phyloP scores from a whole-genome alignment of 1,140 invertebrate genomes.

The Polypedilum vanderplanki region DNA sequence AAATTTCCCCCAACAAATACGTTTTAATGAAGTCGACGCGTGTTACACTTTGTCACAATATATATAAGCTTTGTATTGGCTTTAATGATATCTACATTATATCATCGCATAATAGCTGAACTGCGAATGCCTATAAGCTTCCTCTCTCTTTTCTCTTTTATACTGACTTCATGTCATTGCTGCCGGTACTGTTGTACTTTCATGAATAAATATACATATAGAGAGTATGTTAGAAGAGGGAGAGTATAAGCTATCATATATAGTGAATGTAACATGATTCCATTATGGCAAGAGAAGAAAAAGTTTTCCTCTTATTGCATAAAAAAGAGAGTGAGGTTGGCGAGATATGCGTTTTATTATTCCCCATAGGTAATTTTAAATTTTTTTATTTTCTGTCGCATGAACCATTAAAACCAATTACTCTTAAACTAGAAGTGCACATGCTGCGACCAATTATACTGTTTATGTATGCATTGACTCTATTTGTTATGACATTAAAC shows the following conservation, averaged over 20 bases:
- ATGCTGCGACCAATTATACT: not conserved
- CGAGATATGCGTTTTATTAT: not conserved
- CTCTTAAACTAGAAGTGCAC: not conserved
- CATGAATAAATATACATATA: too few relatives aligned
- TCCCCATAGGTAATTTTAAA: not conserved
- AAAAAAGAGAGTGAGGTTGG: not conserved
- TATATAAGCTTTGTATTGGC: not conserved
- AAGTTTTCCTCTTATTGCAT: too few relatives aligned
- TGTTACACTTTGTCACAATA: slow-evolving; percentile 6
- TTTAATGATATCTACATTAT: not conserved
- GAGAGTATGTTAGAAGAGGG: too few relatives aligned
- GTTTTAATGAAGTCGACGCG: not conserved
- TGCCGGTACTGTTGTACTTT: too few relatives aligned
- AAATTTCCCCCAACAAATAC: too few relatives aligned
- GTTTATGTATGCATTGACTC: not conserved
- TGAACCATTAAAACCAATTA: slow-evolving; percentile 23
- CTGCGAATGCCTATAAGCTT: not conserved
- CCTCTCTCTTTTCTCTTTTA: too few relatives aligned
- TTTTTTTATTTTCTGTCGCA: not conserved
- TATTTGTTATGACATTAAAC: too few relatives aligned
- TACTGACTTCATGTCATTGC: too few relatives aligned
- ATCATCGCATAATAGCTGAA: not conserved
- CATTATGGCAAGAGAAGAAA: too few relatives aligned
- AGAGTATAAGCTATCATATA: too few relatives aligned
- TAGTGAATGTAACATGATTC: too few relatives aligned